phyloP scores from a whole-genome alignment of 2,888 invertebrate genomes.

The Rhamnusium bicolor region DNA sequence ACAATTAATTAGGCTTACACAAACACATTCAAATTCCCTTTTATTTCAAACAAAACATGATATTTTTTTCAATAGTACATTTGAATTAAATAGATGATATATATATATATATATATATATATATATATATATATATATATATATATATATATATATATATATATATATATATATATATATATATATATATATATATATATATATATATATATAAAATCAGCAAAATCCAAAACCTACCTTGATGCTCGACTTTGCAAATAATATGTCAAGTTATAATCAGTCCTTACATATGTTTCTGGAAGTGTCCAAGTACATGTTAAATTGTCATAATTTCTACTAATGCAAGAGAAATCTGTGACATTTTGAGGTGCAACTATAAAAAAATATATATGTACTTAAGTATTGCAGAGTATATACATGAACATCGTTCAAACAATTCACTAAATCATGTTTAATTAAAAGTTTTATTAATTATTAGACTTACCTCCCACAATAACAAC shows the following conservation, averaged over 20 bases:
- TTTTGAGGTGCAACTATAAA: constrained; percentile 75
- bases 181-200: too few species aligned
- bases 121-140: too few species aligned
- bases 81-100: too few species aligned
- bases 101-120: too few species aligned
- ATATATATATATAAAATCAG: too few species aligned
- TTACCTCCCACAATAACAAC: constrained; percentile 75
- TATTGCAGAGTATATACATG: constrained; percentile 19
- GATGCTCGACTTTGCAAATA: constrained; percentile 69
- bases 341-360: constrained; percentile 82
- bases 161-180: too few species aligned
- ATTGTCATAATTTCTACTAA: constrained; percentile 81
- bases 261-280: constrained; percentile 74
- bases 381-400: not conserved
- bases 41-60: not conserved
- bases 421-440: not conserved
- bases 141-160: too few species aligned
- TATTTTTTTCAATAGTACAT: too few species aligned
- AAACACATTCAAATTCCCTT: not conserved
- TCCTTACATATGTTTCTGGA: constrained; percentile 74
- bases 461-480: constrained; percentile 59
- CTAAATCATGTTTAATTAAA: not conserved
- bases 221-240: constrained; percentile 54
- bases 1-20: not conserved
- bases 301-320: constrained; percentile 84